phyloP scores from a whole-genome alignment of 2,113 vertebrate species.

The Candoia aspera region DNA sequence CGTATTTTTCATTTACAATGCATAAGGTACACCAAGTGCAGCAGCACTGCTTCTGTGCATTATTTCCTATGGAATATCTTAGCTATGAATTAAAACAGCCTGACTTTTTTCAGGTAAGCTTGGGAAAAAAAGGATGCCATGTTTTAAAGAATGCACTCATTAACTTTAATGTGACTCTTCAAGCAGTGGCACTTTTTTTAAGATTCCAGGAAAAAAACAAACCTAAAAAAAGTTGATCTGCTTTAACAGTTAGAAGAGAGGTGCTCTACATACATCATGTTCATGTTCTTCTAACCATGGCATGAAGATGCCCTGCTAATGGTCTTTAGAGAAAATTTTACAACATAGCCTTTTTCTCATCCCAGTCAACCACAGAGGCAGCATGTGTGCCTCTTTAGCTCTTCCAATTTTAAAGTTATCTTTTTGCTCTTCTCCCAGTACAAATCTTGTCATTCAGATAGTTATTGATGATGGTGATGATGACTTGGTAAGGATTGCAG shows the following conservation, averaged over 20 bases:
- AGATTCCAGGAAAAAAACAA: background rate
- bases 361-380: background rate
- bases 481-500: background rate
- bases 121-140: background rate
- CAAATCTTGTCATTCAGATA: background rate
- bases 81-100: background rate
- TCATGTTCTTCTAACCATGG: background rate
- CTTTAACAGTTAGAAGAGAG: background rate
- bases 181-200: background rate
- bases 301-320: background rate
- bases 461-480: background rate
- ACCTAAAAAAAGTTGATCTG: background rate
- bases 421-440: background rate
- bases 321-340: background rate
- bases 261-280: background rate
- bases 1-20: background rate
- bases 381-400: background rate
- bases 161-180: background rate
- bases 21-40: background rate
- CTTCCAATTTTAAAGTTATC: background rate
- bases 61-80: conserved; percentile 21
- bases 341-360: background rate
- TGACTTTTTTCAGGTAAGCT: background rate
- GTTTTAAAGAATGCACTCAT: background rate
- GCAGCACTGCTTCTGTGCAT: background rate